Base-by-base conservation (phyloP, 2,113 vertebrate genomes). In the Galemys pyrenaicus region DNA sequence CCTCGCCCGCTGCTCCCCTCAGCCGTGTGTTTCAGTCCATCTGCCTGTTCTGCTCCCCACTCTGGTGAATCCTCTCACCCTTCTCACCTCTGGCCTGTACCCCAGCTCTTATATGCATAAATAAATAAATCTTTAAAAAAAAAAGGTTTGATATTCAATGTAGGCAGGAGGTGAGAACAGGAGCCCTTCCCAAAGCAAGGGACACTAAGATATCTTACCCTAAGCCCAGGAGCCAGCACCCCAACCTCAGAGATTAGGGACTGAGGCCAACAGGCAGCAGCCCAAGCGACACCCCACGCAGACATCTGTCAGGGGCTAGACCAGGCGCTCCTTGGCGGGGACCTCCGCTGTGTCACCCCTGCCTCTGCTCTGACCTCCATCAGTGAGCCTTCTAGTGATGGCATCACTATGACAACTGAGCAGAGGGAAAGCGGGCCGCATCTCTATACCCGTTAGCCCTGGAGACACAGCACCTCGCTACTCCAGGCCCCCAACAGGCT, bases 301-400 rank as follows among this genome's bases (percentile, higher is more conserved):
- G 64, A 28, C 16, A 41, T 67, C 58, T 39, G 16, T 10, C 28
- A 30, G 26, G 73, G 16, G 32, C 44, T 79, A 73, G 74, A 74
- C 70, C 8, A 3, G 90, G 64, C 56, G 3, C n/a, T 12, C 51
- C 58, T 30, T n/a, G 1, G 19, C 64, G 60, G 62, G 51, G 62
- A 62, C 30, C 41, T 64, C 49, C 37, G 3, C 58, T 0, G 2
- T 3, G 4, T 30, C 24, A 2, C 26, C 28, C 1, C 84, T 12
- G 32, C 26, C 75, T 88, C 85, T 74, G 60, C 90, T 83, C 87
- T 17, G 58, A 94, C 54, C 32, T 65, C 73, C 94, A 86, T 80
- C 89, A 83, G 49, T 26, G 10, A 94, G 58, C 5, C 32, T 10
- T 46, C 70, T 1, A 30, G 35, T 37, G 9, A 11, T 6, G 9